phyloP scores from a whole-genome alignment of 2,797 vertebrate genomes.

The Podarcis lilfordi region DNA sequence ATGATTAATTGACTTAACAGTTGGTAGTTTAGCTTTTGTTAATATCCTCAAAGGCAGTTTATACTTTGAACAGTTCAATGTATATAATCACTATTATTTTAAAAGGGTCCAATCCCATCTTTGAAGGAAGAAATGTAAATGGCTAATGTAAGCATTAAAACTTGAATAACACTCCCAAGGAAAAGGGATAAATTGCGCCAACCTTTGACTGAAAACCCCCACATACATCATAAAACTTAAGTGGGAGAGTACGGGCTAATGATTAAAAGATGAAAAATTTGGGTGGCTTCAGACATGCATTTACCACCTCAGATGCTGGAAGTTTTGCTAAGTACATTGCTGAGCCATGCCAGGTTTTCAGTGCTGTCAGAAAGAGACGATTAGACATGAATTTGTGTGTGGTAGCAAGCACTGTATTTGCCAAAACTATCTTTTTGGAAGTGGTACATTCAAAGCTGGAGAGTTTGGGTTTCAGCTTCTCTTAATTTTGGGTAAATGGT shows the following conservation, averaged over 20 bases:
- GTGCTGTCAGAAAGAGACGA: neutral
- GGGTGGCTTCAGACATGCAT: neutral
- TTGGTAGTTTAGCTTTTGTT: slow-evolving; percentile 67
- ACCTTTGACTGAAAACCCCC: slow-evolving; percentile 7
- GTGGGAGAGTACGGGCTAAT: neutral
- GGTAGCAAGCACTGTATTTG: neutral
- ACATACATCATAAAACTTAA: neutral
- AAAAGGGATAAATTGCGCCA: slow-evolving; percentile 19
- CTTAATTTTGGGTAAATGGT: neutral
- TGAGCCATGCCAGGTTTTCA: neutral
- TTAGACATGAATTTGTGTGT: neutral
- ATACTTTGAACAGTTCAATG: slow-evolving; percentile 65
- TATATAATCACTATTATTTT: slow-evolving; percentile 63
- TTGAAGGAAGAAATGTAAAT: slow-evolving; percentile 37
- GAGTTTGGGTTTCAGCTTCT: neutral
- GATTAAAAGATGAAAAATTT: neutral
- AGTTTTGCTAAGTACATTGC: neutral
- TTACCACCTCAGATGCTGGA: neutral
- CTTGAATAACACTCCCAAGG: slow-evolving; percentile 33
- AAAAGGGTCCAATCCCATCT: slow-evolving; percentile 51
- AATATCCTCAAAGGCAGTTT: slow-evolving; percentile 64
- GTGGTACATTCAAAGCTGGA: neutral
- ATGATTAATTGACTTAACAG: slow-evolving; percentile 64
- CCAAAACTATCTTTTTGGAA: neutral
- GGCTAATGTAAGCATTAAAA: slow-evolving; percentile 36